A percentile compares a stretch with the other conserved stretches of the same genome.
Evolutionary conservation across 2,888 invertebrate species (phyloP).

Genomic region (Drosophila antonietae): DNA sequence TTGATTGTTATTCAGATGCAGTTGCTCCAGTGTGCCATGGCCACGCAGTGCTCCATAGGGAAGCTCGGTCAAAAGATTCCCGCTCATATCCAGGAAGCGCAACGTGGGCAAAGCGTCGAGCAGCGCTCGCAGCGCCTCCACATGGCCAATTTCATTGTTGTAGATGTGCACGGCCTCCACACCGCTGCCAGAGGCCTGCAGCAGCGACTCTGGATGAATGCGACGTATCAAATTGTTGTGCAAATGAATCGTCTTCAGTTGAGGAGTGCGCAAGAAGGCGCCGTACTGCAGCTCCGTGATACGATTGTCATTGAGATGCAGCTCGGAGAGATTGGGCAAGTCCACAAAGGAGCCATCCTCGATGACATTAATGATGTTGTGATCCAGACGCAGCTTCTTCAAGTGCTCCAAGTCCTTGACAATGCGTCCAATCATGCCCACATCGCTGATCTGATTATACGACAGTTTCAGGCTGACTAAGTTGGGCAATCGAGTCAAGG

Average conservation of each 20-base stretch:
- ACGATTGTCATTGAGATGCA: constrained; percentile 89
- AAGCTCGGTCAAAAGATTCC: constrained; percentile 91
- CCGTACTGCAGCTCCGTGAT: constrained; percentile 92
- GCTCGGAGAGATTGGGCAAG: constrained; percentile 88
- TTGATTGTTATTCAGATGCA: constrained; percentile 92
- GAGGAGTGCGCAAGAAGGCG: constrained; percentile 92
- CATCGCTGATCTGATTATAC: constrained; percentile 91
- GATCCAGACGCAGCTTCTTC: constrained; percentile 89
- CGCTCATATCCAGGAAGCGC: constrained; percentile 91
- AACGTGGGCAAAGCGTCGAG: constrained; percentile 91
- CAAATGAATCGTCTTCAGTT: constrained; percentile 89
- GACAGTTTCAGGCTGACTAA: constrained; percentile 89
- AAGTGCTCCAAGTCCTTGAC: constrained; percentile 91
- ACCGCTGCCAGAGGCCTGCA: constrained; percentile 90
- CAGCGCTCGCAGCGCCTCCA: constrained; percentile 90
- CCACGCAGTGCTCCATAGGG: constrained; percentile 92
- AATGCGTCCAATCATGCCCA: constrained; percentile 92
- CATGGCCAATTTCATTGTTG: constrained; percentile 91
- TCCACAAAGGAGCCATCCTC: constrained; percentile 92
- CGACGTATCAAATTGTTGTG: constrained; percentile 91
- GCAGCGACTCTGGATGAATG: constrained; percentile 93
- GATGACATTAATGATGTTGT: constrained; percentile 89
- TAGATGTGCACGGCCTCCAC: constrained; percentile 92
- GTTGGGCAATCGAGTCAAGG: constrained; percentile 88
- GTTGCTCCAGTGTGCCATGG: constrained; percentile 91